Percentiles rank a stretch among this genome's conserved stretches.
These are phyloP conservation scores for Ranitomeya imitator DNA, from an alignment of 2,113 vertebrate genomes.

Conservation along the genomic window DNA sequence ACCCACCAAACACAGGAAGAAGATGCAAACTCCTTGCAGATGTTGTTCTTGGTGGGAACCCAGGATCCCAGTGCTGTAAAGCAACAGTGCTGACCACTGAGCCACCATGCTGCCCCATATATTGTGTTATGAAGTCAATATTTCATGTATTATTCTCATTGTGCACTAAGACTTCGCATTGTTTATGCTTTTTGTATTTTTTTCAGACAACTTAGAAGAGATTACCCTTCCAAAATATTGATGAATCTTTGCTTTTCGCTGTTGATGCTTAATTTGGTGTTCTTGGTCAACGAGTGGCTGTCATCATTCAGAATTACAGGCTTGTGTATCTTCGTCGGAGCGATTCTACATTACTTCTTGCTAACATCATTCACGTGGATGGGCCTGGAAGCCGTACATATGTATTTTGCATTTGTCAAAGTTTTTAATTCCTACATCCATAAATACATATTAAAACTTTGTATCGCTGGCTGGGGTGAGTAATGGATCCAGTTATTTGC, in stretches of 20 bases:
- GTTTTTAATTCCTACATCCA: slow-evolving; percentile 87
- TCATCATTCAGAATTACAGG: slow-evolving; percentile 70
- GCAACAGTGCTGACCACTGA: neutral
- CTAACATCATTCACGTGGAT: slow-evolving; percentile 88
- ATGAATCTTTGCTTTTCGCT: slow-evolving; percentile 80
- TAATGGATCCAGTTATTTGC: neutral
- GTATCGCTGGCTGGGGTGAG: slow-evolving; percentile 87
- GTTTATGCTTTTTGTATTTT: neutral
- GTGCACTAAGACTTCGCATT: neutral
- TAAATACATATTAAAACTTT: slow-evolving; percentile 86
- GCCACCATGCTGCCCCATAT: neutral
- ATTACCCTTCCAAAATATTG: slow-evolving; percentile 88
- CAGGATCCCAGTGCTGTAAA: neutral
- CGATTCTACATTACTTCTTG: slow-evolving; percentile 82
- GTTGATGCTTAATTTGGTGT: slow-evolving; percentile 80
- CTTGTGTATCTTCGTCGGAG: slow-evolving; percentile 76
- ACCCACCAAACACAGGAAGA: too few relatives aligned
- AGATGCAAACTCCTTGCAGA: too few relatives aligned
- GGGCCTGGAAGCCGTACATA: slow-evolving; percentile 85
- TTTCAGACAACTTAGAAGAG: slow-evolving; percentile 78
- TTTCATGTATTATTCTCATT: neutral
- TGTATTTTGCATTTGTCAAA: slow-evolving; percentile 86
- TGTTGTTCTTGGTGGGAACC: neutral
- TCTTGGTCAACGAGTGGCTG: slow-evolving; percentile 83
- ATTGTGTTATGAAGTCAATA: neutral